A percentile compares a stretch with the other conserved stretches of the same genome.
Conservation (phyloP, 2,113 vertebrate genomes). For the Cyanoramphus novaezelandiae region DNA sequence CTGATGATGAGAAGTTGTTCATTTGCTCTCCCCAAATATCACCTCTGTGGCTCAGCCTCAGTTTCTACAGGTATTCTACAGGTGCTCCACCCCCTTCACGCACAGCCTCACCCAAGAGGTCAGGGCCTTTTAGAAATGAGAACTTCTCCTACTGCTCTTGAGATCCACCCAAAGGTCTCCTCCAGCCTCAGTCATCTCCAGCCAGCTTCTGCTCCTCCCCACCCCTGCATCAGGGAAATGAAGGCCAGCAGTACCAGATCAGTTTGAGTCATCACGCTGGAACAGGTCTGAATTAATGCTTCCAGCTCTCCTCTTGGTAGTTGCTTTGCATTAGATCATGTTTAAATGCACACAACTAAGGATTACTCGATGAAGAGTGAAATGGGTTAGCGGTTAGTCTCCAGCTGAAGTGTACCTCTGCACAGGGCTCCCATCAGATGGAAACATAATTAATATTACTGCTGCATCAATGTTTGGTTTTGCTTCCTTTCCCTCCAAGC, state of each 20-base stretch:
- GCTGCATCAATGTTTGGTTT: not conserved
- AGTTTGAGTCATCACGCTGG: not conserved
- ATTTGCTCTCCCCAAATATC: not conserved
- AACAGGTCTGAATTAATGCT: not conserved
- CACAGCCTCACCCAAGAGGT: not conserved
- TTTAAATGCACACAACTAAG: not conserved
- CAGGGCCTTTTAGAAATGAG: not conserved
- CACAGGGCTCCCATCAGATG: not conserved
- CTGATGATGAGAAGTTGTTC: not conserved
- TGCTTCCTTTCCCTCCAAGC: slow-evolving; percentile 30
- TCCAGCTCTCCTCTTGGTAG: not conserved
- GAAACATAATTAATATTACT: not conserved
- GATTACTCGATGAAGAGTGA: not conserved
- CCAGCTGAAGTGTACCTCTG: not conserved
- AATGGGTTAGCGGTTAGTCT: not conserved
- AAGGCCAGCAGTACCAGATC: not conserved
- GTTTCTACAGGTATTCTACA: not conserved
- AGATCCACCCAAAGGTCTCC: not conserved
- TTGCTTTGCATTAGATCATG: slow-evolving; percentile 26
- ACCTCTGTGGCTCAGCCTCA: not conserved
- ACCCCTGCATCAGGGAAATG: not conserved
- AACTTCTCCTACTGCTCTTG: not conserved
- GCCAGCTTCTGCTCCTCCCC: not conserved
- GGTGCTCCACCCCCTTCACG: not conserved
- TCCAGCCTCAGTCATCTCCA: not conserved